A percentile compares a stretch with the other conserved stretches of the same genome.
These are phyloP conservation scores for Semotilus atromaculatus DNA, from an alignment of 2,797 vertebrate species.

Conservation along the genomic window DNA sequence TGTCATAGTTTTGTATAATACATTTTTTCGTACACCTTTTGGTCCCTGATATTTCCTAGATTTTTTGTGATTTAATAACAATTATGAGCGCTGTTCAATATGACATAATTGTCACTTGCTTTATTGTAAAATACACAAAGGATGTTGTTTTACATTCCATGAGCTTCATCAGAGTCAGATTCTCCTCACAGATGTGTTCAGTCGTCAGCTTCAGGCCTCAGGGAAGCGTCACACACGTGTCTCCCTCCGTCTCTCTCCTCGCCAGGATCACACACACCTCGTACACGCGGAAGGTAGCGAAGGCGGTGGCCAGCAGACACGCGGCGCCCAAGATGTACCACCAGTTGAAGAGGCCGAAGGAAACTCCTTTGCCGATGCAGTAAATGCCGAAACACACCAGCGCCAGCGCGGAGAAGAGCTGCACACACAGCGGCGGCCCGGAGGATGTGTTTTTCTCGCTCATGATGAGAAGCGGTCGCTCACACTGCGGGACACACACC, in stretches of 20 bases:
- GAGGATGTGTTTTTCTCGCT: conserved; percentile 44
- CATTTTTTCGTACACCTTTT: background rate
- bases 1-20: background rate
- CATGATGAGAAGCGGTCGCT: conserved; percentile 54
- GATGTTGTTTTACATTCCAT: background rate
- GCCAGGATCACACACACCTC: conserved; percentile 66
- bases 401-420: conserved; percentile 67
- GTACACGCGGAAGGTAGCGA: conserved; percentile 70
- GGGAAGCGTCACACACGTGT: conserved; percentile 24
- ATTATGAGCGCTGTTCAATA: background rate
- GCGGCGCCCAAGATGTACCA: conserved; percentile 72
- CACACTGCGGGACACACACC: background rate
- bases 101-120: background rate
- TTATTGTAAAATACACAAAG: background rate
- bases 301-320: conserved; percentile 67
- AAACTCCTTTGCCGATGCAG: conserved; percentile 69
- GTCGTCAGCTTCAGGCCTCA: background rate
- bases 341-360: conserved; percentile 72
- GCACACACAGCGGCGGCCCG: conserved; percentile 67
- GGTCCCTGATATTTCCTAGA: background rate
- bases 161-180: background rate
- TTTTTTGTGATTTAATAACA: background rate
- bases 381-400: conserved; percentile 70
- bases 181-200: background rate
- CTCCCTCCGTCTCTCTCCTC: conserved; percentile 56